phyloP scores from a whole-genome alignment of 2,113 vertebrate species.

The Natator depressus region DNA sequence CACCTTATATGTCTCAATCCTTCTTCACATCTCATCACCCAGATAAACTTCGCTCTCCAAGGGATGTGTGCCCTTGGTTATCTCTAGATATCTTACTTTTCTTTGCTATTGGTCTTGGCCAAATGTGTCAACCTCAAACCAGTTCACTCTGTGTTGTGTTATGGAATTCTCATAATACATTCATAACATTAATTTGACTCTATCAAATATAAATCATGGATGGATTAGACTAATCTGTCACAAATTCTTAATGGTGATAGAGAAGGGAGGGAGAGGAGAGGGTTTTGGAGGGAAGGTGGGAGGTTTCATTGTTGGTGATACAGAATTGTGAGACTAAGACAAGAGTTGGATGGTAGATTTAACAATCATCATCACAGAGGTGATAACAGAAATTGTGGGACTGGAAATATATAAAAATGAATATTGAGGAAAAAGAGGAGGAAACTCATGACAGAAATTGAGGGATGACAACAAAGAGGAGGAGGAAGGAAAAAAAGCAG shows the following conservation, averaged over 20 bases:
- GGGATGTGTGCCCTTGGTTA: background rate
- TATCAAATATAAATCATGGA: conserved; percentile 10
- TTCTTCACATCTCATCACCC: conserved; percentile 7
- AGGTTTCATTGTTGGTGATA: background rate
- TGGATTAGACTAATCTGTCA: conserved; percentile 63
- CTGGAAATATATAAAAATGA: background rate
- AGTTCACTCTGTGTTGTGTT: background rate
- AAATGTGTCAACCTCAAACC: conserved; percentile 29
- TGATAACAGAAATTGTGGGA: background rate
- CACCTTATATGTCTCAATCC: background rate
- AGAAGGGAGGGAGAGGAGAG: background rate
- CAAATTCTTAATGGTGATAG: conserved; percentile 41
- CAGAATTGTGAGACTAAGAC: background rate
- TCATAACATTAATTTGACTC: conserved; percentile 48
- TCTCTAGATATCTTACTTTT: conserved; percentile 5
- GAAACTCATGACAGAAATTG: background rate
- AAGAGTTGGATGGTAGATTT: background rate
- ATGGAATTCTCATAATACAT: conserved; percentile 35
- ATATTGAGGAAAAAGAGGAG: background rate
- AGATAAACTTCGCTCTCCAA: conserved; percentile 36
- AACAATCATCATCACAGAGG: background rate
- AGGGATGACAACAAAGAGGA: background rate
- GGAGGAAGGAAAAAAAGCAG: rapidly evolving
- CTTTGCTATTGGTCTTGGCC: background rate
- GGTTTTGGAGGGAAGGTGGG: background rate